Conservation (phyloP, 2,113 vertebrate genomes). For the Salvelinus namaycush region DNA sequence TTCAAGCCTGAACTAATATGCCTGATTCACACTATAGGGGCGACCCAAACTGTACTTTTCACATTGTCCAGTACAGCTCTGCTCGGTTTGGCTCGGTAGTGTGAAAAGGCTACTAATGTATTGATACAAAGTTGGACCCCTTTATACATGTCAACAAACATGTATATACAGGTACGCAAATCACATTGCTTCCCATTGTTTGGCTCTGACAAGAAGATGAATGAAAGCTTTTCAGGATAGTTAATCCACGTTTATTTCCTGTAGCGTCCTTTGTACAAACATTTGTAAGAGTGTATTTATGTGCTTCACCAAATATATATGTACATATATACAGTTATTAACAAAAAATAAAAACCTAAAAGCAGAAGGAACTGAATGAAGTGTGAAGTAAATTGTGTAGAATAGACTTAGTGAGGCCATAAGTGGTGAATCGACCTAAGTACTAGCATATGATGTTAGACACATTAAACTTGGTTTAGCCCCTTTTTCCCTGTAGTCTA, state of each 20-base stretch:
- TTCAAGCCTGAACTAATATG: no score
- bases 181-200: conserved; percentile 30
- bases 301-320: conserved; percentile 36
- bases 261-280: conserved; percentile 34
- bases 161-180: conserved; percentile 44
- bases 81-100: no score
- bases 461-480: conserved; percentile 17
- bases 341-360: conserved; percentile 30
- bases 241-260: conserved; percentile 2
- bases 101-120: background rate
- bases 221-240: conserved; percentile 66
- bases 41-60: no score
- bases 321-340: conserved; percentile 41
- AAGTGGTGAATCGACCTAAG: background rate
- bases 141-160: background rate
- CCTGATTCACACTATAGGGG: no score
- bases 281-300: conserved; percentile 12
- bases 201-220: conserved; percentile 49
- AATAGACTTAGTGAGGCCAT: background rate
- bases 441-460: conserved; percentile 10
- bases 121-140: background rate
- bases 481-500: conserved; percentile 45
- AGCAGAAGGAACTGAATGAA: conserved; percentile 26
- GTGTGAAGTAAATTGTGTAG: conserved; percentile 22
- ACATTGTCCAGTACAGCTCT: no score